phyloP scores from a whole-genome alignment of 1,140 invertebrate genomes.

The Tetragonula clypearis region DNA sequence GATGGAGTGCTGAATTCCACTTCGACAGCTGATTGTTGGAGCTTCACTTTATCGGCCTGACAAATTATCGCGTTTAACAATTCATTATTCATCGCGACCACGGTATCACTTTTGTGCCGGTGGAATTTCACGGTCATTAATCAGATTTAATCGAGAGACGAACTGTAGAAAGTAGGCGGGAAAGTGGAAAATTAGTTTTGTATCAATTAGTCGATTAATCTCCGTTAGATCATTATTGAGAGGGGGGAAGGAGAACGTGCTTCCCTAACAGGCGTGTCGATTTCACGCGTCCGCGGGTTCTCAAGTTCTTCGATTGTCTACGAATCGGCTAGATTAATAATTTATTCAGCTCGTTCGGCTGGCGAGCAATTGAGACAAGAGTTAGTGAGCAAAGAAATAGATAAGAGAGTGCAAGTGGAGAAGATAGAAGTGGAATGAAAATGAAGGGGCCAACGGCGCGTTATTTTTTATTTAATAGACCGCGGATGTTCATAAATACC shows the following conservation, averaged over 20 bases:
- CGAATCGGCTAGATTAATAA: background rate
- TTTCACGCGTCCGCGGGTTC: background rate
- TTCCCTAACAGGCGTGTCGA: background rate
- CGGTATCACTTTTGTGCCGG: slow-evolving; percentile 24
- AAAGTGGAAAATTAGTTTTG: slow-evolving; percentile 13
- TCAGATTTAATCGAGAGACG: slow-evolving; percentile 20
- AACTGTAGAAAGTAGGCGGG: background rate
- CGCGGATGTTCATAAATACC: too few species aligned
- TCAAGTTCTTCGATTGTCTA: background rate
- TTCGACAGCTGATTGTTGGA: background rate
- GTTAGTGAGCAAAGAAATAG: too few species aligned
- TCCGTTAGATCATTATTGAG: slow-evolving; percentile 4
- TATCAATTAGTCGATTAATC: slow-evolving; percentile 42
- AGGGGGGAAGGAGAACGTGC: too few species aligned
- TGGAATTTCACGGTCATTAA: slow-evolving; percentile 44
- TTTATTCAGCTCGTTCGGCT: too few species aligned
- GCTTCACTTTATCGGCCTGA: background rate
- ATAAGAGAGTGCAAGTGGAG: background rate
- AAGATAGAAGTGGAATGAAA: background rate
- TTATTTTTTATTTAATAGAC: too few species aligned
- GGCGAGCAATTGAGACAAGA: too few species aligned
- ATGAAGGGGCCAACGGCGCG: too few species aligned
- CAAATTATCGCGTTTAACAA: slow-evolving; percentile 14
- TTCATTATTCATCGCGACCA: slow-evolving; percentile 30
- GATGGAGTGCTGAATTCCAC: background rate